phyloP scores from a whole-genome alignment of 1,140 invertebrate species.

The Drosophila trapezifrons region DNA sequence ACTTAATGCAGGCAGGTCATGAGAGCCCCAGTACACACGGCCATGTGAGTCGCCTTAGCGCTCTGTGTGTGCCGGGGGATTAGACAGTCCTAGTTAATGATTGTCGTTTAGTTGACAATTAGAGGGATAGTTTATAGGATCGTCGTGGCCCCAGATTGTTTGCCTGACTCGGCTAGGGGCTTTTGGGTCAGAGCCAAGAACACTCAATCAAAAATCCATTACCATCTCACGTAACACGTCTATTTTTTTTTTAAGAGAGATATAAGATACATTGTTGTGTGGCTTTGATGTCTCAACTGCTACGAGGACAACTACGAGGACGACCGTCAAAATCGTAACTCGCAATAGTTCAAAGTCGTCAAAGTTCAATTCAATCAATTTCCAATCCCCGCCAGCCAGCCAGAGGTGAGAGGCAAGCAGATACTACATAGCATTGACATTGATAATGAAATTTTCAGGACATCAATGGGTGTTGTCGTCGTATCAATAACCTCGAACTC shows the following conservation, averaged over 20 bases:
- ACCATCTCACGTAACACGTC: constrained; percentile 19
- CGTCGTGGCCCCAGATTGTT: constrained; percentile 1
- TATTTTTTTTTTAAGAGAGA: constrained; percentile 17
- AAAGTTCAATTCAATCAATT: constrained; percentile 83
- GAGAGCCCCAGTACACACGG: constrained; percentile 18
- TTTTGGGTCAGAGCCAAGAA: constrained; percentile 53
- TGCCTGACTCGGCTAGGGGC: constrained; percentile 18
- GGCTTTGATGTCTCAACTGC: constrained; percentile 62
- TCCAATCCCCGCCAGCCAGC: constrained; percentile 48
- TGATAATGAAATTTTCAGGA: constrained; percentile 75
- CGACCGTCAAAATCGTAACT: constrained; percentile 10
- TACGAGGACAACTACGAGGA: background rate
- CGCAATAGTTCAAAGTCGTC: constrained; percentile 71
- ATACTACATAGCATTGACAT: constrained; percentile 64
- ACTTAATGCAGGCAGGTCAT: constrained; percentile 55
- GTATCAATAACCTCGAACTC: constrained; percentile 60
- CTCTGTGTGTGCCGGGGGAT: constrained; percentile 7
- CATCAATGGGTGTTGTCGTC: constrained; percentile 43
- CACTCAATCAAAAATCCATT: constrained; percentile 37
- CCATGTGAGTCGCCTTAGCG: constrained; percentile 4
- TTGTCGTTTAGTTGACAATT: constrained; percentile 58
- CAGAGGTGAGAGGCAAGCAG: constrained; percentile 12
- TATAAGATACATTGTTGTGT: constrained; percentile 44
- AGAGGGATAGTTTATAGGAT: constrained; percentile 27
- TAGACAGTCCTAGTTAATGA: constrained; percentile 38